Conservation (phyloP, 2,888 invertebrate species). For the Harmothoe impar region DNA sequence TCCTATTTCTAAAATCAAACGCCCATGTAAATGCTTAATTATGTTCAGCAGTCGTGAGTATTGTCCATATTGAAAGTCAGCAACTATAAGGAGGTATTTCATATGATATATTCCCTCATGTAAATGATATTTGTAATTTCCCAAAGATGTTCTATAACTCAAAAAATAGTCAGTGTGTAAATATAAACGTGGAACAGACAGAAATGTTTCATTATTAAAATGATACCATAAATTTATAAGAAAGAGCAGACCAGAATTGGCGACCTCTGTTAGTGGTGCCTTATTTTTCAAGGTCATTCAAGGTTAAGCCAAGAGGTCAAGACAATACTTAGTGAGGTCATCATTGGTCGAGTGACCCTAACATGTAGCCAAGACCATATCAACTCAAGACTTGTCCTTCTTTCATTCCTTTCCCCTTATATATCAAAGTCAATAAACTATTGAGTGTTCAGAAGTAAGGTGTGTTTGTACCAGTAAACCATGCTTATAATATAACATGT, state of each 20-base stretch:
- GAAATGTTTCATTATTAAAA: conserved; percentile 1
- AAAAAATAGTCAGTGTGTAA: background rate
- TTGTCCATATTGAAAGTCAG: no score
- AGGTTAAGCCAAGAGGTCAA: conserved; percentile 12
- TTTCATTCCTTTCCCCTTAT: background rate
- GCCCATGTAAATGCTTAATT: background rate
- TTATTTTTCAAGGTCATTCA: conserved; percentile 47
- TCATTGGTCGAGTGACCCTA: background rate
- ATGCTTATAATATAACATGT: background rate
- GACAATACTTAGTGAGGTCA: background rate
- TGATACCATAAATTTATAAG: background rate
- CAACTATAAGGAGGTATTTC: no score
- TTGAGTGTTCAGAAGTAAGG: background rate
- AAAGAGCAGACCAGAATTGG: background rate
- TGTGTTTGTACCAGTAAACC: background rate
- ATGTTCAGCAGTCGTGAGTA: background rate
- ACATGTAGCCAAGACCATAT: background rate
- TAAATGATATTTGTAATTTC: conserved; percentile 6
- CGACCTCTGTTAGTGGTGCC: conserved; percentile 46
- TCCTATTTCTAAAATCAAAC: background rate
- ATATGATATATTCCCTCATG: background rate
- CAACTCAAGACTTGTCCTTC: background rate
- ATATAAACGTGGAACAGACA: background rate
- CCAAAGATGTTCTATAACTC: background rate
- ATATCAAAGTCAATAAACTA: background rate